A percentile compares a stretch with the other conserved stretches of the same genome.
Conservation (phyloP, 2,888 invertebrate species). For the Drosophila bunnanda region DNA sequence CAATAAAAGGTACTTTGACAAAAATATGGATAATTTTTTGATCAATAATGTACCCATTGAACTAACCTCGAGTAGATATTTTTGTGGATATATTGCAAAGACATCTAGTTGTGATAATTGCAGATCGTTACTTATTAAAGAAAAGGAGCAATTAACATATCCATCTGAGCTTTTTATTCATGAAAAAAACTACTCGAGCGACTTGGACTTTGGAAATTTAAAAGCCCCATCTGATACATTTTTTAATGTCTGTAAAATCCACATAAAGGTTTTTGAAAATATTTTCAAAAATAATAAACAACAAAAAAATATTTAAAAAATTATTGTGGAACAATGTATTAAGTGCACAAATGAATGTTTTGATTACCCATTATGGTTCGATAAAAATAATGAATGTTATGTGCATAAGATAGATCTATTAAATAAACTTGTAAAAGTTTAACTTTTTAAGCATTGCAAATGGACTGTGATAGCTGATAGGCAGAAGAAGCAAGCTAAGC, state of each 20-base stretch:
- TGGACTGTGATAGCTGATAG: too few species aligned
- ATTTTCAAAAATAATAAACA: neutral
- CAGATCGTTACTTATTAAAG: neutral
- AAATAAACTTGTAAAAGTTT: neutral
- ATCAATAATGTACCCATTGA: neutral
- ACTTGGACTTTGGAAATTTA: constrained; percentile 1
- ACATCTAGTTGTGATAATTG: neutral
- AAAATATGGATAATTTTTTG: neutral
- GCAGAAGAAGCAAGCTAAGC: too few species aligned
- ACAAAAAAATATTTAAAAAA: neutral
- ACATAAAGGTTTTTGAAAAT: neutral
- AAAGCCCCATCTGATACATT: neutral
- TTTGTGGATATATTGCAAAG: neutral
- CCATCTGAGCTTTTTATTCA: neutral
- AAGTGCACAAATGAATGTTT: neutral
- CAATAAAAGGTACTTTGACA: neutral
- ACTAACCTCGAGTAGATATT: constrained; percentile 2
- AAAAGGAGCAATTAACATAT: neutral
- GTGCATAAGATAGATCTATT: neutral
- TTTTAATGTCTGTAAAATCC: neutral
- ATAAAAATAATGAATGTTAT: neutral
- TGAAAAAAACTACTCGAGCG: neutral
- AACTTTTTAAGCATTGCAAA: too few species aligned
- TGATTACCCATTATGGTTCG: neutral
- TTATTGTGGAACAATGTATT: neutral